Conservation (phyloP, 2,113 vertebrate species). For the Daubentonia madagascariensis region DNA sequence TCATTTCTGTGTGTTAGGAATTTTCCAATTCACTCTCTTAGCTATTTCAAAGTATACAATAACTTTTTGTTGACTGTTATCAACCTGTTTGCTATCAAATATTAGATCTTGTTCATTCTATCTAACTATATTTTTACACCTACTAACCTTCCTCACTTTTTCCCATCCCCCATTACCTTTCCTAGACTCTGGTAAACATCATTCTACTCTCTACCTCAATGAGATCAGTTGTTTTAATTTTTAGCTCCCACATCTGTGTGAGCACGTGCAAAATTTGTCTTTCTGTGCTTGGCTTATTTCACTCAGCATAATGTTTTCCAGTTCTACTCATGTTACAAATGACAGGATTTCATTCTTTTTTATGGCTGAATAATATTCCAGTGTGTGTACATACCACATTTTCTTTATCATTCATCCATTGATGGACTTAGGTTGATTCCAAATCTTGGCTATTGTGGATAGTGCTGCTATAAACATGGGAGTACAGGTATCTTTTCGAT, state of each 20-base stretch:
- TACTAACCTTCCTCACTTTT: not conserved
- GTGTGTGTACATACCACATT: too few relatives aligned
- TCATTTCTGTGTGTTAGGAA: not conserved
- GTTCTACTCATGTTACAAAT: too few relatives aligned
- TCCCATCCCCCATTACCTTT: not conserved
- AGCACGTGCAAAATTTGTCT: too few relatives aligned
- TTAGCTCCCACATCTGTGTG: too few relatives aligned
- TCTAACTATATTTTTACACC: not conserved
- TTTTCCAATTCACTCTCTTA: not conserved
- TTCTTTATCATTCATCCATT: too few relatives aligned
- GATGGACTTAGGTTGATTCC: not conserved
- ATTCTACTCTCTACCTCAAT: too few relatives aligned
- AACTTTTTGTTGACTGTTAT: not conserved
- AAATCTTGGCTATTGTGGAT: not conserved
- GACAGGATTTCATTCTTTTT: too few relatives aligned
- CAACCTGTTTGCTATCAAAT: not conserved
- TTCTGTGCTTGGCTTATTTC: too few relatives aligned
- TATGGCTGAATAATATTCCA: too few relatives aligned
- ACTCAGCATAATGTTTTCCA: too few relatives aligned
- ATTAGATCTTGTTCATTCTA: not conserved
- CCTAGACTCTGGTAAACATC: too few relatives aligned
- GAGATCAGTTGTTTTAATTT: not conserved
- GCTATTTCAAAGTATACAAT: not conserved
- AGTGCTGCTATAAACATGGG: not conserved
- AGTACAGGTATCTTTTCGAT: too few relatives aligned